phyloP scores from a whole-genome alignment of 2,888 invertebrate genomes.

The Pachliopta kotzebuea region DNA sequence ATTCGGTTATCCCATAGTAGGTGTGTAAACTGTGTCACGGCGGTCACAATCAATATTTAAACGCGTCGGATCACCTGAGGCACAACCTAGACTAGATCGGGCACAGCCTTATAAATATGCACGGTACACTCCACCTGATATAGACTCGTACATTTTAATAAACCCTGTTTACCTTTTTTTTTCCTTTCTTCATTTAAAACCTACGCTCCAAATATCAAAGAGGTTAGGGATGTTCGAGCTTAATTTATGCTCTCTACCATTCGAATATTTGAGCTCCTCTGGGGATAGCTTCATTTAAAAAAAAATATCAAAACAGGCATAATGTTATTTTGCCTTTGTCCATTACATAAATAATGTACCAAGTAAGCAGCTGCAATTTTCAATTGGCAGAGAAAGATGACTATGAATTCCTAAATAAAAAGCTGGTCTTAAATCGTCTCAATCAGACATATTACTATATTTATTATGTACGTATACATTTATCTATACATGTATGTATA shows the following conservation, averaged over 20 bases:
- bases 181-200: conserved; percentile 4
- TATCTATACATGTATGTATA: too few species aligned
- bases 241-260: neutral
- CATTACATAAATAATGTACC: too few species aligned
- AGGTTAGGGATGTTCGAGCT: neutral
- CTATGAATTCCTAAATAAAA: too few species aligned
- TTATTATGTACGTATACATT: too few species aligned
- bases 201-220: neutral
- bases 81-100: conserved; percentile 20
- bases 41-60: conserved; percentile 22
- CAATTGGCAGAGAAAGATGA: too few species aligned
- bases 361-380: too few species aligned
- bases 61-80: conserved; percentile 13
- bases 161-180: conserved; percentile 2
- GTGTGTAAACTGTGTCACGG: conserved; percentile 3
- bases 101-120: conserved; percentile 19
- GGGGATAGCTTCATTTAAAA: neutral
- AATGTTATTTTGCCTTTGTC: neutral
- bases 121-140: neutral
- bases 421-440: too few species aligned
- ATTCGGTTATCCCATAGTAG: neutral
- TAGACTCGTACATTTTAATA: conserved; percentile 7
- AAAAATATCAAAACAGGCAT: neutral
- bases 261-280: neutral
- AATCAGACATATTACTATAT: too few species aligned